phyloP scores from a whole-genome alignment of 2,888 invertebrate genomes.

The Rotaria macrura region DNA sequence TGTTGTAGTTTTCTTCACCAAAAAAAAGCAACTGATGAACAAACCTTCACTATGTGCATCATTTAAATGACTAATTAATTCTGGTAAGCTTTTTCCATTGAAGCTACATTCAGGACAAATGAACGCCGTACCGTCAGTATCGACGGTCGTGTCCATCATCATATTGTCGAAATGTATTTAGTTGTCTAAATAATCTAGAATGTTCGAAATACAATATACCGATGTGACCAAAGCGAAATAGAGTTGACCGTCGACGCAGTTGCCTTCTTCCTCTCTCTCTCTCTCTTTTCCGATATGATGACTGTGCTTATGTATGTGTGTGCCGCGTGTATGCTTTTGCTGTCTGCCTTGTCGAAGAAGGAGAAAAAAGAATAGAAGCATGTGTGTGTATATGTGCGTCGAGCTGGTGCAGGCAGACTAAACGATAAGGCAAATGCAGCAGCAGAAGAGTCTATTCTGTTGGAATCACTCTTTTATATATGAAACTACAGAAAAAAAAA shows the following conservation, averaged over 20 bases:
- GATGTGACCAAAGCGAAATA: background rate
- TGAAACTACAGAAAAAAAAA: background rate
- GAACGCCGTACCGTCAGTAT: background rate
- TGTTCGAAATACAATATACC: background rate
- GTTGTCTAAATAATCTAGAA: background rate
- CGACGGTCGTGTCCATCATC: background rate
- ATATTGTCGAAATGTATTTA: background rate
- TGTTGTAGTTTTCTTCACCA: background rate
- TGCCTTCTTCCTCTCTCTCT: background rate
- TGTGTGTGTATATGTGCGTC: background rate
- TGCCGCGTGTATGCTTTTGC: constrained; percentile 11
- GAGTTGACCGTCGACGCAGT: background rate
- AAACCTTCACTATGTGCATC: background rate
- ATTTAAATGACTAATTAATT: background rate
- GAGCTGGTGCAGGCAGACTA: constrained; percentile 3
- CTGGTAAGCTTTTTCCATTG: background rate
- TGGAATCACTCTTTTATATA: background rate
- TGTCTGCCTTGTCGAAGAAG: constrained; percentile 6
- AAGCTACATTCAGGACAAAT: background rate
- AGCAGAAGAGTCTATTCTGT: background rate
- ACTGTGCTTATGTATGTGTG: constrained; percentile 4
- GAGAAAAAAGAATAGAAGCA: background rate
- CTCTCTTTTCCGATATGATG: background rate
- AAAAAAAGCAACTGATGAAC: background rate
- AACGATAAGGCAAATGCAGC: background rate